Evolutionary conservation across 2,888 invertebrate species (phyloP), one percentile per base, ranked within the genome.

Genomic region (Boloria euphrosyne): DNA sequence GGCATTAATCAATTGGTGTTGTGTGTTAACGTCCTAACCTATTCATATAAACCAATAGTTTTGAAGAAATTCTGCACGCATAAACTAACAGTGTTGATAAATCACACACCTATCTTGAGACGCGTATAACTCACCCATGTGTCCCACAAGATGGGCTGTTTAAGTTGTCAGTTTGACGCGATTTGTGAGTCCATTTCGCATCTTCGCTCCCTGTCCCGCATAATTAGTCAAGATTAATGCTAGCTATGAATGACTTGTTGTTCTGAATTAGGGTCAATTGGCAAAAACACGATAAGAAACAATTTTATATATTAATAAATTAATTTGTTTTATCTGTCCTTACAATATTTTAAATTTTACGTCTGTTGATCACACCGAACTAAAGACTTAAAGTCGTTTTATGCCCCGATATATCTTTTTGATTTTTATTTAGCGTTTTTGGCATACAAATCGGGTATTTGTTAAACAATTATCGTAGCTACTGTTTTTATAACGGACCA

Each of bases 131-230:
- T 91, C 90, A 91, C 85, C 80, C 85, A 83, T 86, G 86, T 89
- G 90, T 91, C 90, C 79, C 86, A 75, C 81, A 81, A 82, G 90
- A 89, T 88, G 87, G 89, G 83, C 85, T 87, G 89, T 90, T 90
- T 86, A 86, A 85, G 80, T 86, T 89, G 91, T 91, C 91, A 89
- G 82, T 85, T 85, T 74, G 85, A 83, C 84, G 84, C 85, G 85
- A 92, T 92, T 92, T 91, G 91, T 90, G 89, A 80, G 80, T 80
- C 84, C 87, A 89, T 90, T 87, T 89, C 88, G 85, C 86, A 88
- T 89, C 89, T 89, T 87, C 85, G 85, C 89, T 84, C 89, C 83
- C 78, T 84, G 86, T 85, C 87, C 88, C 89, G 87, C 86, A 87
- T 90, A 90, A 92, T 91, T 91, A 91, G 89, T 85, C 80, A 83